Evolutionary conservation across 2,888 invertebrate species (phyloP), one percentile per base, ranked within the genome.

Genomic region (Drosophila barbarae): DNA sequence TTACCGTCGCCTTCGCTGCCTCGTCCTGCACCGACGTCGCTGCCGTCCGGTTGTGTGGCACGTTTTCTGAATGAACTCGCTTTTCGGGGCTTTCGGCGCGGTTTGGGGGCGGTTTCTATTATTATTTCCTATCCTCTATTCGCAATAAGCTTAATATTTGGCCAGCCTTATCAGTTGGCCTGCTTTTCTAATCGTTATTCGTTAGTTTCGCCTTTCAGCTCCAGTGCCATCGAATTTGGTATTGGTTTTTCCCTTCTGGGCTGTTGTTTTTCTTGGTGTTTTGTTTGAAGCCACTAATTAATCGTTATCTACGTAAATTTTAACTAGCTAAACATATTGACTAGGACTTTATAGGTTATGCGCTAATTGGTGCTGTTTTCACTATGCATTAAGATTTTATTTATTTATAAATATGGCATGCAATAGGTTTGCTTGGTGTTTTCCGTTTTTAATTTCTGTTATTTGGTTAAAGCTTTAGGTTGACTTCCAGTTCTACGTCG

Each of bases 171-270:
- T 56, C 59, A 68, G 49, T 70, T 59, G 51, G 55, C 69, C 74
- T 76, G 85, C 78, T 86, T 86, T 82, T 82, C 87, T 86, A 87
- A 86, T 84, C 72, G 70, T 78, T 80, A 78, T 85, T 87, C 84
- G 86, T 86, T 84, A 81, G 76, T 70, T 84, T 47, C 50, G 41
- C 52, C 30, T 42, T 63, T n/a, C 46, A 46, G 44, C 28, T 18
- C 30, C 8, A 46, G 71, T 57, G 54, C 59, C 68, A 74, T 83
- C 72, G 68, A 81, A 66, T 77, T 80, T 70, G 53, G 64, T 65
- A 59, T 71, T 72, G 41, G 63, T 67, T 67, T 70, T 69, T 69
- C 46, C 28, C 65, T 64, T 42, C 50, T 63, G 46, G 46, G 30
- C 65, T 63, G 67, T 56, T 71, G 57, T 58, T 56, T 56, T 69